Base-by-base conservation (phyloP, 2,797 vertebrate genomes). In the Glyptemys insculpta region DNA sequence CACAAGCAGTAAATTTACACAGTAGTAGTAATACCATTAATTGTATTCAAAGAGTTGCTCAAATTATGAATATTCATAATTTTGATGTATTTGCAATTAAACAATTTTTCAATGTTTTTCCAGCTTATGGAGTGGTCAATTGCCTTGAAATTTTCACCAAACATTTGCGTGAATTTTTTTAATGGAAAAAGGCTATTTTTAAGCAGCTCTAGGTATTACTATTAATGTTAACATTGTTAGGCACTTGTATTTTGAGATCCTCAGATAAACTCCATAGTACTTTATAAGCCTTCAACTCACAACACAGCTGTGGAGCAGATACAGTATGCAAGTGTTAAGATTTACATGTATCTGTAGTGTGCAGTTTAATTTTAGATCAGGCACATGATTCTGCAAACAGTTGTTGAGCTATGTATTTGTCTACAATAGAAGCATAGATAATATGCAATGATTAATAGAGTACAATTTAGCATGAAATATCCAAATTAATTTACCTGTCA, bases 401-500 rank as follows among this genome's bases (percentile, higher is more conserved):
- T 23, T 92, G 88, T 91, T 95, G 90, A 95, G 90, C 93, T 65
- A 65, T 91, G 91, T 82, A 76, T 34, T 83, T 91, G 91, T 90
- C 81, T 5, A 23, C 18, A 74, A 74, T 85, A 93, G 74, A 4
- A 11, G 87, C 93, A 81, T 90, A 94, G 74, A 91, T 96, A 94
- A 94, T 93, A 95, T 92, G 87, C 89, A 94, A 89, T 94, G 93
- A 94, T 8, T 44, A 87, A 91, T 93, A 41, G 47, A 92, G 54
- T 92, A 82, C 96, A 96, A 90, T 92, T 94, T 41, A 41, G 41
- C 41, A 41, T 41, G 41, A 53, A 44, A 81, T 90, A 96, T 97
- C 95, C 96, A 96, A 96, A 97, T 96, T 96, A 95, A 96, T 97
- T 96, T 96, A 94, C 90, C 85, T 93, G 94, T 97, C 96, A 97